Evolutionary conservation across 1,140 invertebrate species (phyloP).

Genomic region (Eueides isabella): DNA sequence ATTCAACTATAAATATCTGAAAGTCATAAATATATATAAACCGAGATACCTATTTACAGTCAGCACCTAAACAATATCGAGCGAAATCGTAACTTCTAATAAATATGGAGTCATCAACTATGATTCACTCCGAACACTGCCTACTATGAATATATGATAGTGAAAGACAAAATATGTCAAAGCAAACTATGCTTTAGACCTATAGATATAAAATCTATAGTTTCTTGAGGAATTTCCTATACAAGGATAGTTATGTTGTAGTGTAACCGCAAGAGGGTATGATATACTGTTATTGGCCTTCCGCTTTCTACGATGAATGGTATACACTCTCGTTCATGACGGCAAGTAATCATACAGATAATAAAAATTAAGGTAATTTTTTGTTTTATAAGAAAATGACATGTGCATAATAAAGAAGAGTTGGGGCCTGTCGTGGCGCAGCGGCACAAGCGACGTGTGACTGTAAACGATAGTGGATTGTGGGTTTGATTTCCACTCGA

Average conservation of each 20-base stretch:
- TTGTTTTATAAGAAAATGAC: constrained; percentile 12
- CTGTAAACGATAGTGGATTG: no score
- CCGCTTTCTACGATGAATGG: constrained; percentile 45
- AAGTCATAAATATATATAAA: background rate
- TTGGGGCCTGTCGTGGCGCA: background rate
- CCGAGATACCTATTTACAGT: constrained; percentile 21
- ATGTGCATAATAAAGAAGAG: background rate
- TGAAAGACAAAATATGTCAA: background rate
- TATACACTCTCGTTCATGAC: constrained; percentile 35
- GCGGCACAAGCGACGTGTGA: no score
- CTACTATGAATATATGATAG: constrained; percentile 24
- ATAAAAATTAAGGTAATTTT: constrained; percentile 39
- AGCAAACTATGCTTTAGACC: background rate
- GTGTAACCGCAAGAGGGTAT: constrained; percentile 43
- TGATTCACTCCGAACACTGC: constrained; percentile 43
- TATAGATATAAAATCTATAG: background rate
- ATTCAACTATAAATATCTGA: no score
- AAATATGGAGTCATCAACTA: constrained; percentile 45
- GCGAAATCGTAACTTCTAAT: constrained; percentile 40
- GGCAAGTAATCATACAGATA: constrained; percentile 35
- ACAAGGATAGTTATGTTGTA: constrained; percentile 26
- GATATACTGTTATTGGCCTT: constrained; percentile 47
- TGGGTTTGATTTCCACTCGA: no score
- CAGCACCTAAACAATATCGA: constrained; percentile 37
- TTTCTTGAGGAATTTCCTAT: constrained; percentile 3